Percentiles rank a stretch among this genome's conserved stretches.
These are phyloP conservation scores for Stylophora pistillata DNA, from an alignment of 64 coral and sea anemone species.

Conservation along the genomic window DNA sequence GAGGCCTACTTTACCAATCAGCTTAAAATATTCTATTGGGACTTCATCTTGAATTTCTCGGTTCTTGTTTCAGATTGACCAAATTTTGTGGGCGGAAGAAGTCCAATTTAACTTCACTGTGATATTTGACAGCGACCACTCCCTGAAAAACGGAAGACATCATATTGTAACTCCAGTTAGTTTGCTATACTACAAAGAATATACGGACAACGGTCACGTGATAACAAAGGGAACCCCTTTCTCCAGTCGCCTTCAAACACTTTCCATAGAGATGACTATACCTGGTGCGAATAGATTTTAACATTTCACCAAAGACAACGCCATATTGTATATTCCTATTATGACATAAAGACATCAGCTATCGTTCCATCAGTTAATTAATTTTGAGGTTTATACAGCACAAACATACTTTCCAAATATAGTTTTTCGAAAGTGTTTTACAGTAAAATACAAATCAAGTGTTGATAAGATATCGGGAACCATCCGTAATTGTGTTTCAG, in stretches of 20 bases:
- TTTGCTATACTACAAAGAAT: slow-evolving; percentile 59
- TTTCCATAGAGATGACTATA: slow-evolving; percentile 26
- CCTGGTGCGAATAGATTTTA: slow-evolving; percentile 40
- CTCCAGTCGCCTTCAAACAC: slow-evolving; percentile 14
- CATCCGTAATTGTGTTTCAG: too few species aligned
- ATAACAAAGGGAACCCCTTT: slow-evolving; percentile 20
- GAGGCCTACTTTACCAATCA: background rate
- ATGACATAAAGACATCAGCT: too few species aligned
- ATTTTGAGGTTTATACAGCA: too few species aligned
- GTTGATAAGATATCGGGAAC: too few species aligned
- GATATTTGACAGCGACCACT: slow-evolving; percentile 24
- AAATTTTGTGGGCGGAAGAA: slow-evolving; percentile 20
- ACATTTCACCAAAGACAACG: background rate
- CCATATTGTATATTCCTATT: background rate
- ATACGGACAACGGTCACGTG: slow-evolving; percentile 41
- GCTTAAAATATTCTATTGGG: too few species aligned
- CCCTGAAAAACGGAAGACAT: slow-evolving; percentile 27
- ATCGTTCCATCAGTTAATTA: too few species aligned
- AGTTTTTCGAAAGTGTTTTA: too few species aligned
- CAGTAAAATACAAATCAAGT: too few species aligned
- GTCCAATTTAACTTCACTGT: slow-evolving; percentile 44
- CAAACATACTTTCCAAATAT: too few species aligned
- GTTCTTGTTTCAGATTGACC: slow-evolving; percentile 13
- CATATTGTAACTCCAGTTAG: slow-evolving; percentile 39
- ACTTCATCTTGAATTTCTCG: background rate